Evolutionary conservation across 2,888 invertebrate species (phyloP).

Genomic region (Portevinia maculata): DNA sequence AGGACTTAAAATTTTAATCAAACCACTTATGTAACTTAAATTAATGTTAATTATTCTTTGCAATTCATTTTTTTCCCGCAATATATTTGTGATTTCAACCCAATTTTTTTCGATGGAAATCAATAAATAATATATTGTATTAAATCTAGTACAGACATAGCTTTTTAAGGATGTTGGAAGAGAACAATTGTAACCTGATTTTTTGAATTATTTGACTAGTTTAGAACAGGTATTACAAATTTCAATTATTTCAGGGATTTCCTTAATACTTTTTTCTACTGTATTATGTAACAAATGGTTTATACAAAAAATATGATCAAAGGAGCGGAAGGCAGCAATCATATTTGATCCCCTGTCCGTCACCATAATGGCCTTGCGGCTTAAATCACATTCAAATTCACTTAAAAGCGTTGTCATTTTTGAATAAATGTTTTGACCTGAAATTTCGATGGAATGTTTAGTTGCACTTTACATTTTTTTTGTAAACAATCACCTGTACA

Average conservation of each 20-base stretch:
- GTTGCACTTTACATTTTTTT: slow-evolving; percentile 33
- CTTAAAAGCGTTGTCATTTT: slow-evolving; percentile 55
- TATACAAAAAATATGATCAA: slow-evolving; percentile 38
- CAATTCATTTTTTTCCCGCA: slow-evolving; percentile 4
- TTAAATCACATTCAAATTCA: slow-evolving; percentile 48
- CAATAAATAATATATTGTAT: slow-evolving; percentile 38
- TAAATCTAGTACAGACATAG: slow-evolving; percentile 29
- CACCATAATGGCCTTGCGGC: slow-evolving; percentile 37
- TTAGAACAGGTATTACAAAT: not conserved
- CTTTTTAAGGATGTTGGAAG: slow-evolving; percentile 17
- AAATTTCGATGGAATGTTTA: slow-evolving; percentile 31
- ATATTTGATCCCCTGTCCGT: slow-evolving; percentile 42
- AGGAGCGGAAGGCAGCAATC: slow-evolving; percentile 46
- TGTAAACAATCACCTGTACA: slow-evolving; percentile 50
- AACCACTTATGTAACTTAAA: slow-evolving; percentile 4
- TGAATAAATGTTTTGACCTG: slow-evolving; percentile 55
- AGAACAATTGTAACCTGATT: slow-evolving; percentile 7
- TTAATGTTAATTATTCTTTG: slow-evolving; percentile 4
- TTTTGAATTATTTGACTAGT: slow-evolving; percentile 11
- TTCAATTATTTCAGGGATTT: not conserved
- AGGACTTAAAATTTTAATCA: slow-evolving; percentile 4
- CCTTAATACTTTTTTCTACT: slow-evolving; percentile 11
- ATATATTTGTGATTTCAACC: slow-evolving; percentile 15
- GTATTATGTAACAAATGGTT: slow-evolving; percentile 14
- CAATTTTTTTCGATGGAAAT: slow-evolving; percentile 31